phyloP scores from a whole-genome alignment of 2,888 invertebrate species.

The Tetranychus truncatus region DNA sequence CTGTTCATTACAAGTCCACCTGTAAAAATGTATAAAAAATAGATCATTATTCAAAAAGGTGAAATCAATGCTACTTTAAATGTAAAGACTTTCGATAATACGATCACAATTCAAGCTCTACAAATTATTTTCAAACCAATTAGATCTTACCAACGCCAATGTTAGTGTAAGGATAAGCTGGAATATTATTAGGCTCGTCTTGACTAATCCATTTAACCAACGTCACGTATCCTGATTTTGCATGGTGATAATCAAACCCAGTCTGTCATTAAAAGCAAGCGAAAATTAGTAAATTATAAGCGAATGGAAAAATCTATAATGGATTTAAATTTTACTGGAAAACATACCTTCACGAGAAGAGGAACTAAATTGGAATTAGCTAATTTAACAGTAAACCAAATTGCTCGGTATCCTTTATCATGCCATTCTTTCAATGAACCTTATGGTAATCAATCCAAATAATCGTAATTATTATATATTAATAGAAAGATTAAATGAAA shows the following conservation, averaged over 20 bases:
- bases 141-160: constrained; percentile 43
- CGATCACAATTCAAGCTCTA: too few relatives aligned
- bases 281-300: not conserved
- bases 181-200: constrained; percentile 43
- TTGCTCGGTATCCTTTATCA: not conserved
- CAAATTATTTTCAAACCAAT: too few relatives aligned
- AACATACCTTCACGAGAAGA: not conserved
- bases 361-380: not conserved
- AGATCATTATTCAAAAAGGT: not conserved
- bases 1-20: constrained; percentile 69
- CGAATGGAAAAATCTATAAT: not conserved
- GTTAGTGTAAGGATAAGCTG: constrained; percentile 59
- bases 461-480: not conserved
- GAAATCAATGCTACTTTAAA: not conserved
- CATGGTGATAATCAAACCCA: constrained; percentile 73
- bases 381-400: constrained; percentile 7
- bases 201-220: constrained; percentile 61
- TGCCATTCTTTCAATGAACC: not conserved
- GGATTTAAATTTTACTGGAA: not conserved
- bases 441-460: not conserved
- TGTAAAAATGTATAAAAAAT: constrained; percentile 5
- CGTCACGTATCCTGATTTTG: constrained; percentile 54
- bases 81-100: not conserved
- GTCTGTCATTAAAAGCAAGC: not conserved
- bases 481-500: not conserved